Base-by-base conservation (phyloP, 2,797 vertebrate genomes). In the Delichon dasypus region DNA sequence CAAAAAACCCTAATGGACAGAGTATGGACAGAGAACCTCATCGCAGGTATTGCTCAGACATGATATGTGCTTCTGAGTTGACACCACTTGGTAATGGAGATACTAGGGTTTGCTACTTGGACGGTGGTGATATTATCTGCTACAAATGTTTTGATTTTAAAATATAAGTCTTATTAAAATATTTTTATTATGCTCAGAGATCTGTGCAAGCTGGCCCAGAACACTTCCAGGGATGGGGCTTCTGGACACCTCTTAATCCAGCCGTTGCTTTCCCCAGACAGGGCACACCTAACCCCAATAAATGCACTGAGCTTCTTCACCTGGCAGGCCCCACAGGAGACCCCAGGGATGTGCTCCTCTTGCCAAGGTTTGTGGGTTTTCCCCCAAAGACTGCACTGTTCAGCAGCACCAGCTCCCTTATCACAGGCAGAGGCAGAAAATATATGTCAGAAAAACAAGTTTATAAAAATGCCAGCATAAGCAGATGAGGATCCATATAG, bases 31-130 rank as follows among this genome's bases (percentile, higher is more conserved):
- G 58, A 58, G 34, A 72, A 66, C 18, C 13, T 48, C 26, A 26
- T 8, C 1, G 1, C 30, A 66, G 16, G 34, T 32, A 34, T 54
- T 8, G 21, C 21, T 66, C 60, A 78, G 40, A 54, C 4, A 70
- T 58, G 47, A 13, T 14, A 20, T 51, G 40, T 60, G 16, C 53
- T 60, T 48, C 66, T 48, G 73, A 72, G 58, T 48, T 48, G 60
- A 11, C 36, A 72, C 11, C 0, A 1, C 9, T 66, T 40, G 26
- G 14, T 10, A 57, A 25, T 0, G 2, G 50, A 64, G 42, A 62
- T 36, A 68, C 1, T 9, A 6, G 1, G 3, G 30, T 45, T 73
- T 58, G 36, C 8, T 62, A 8, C 32, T 45, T 76, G 10, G 60
- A 57, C 13, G 48, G 16, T 1, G n/a, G 21, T 48, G 48, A 54